Percentiles rank a stretch among this genome's conserved stretches.
These are phyloP conservation scores for Anguilla rostrata DNA, from an alignment of 2,113 vertebrate genomes.

Conservation along the genomic window DNA sequence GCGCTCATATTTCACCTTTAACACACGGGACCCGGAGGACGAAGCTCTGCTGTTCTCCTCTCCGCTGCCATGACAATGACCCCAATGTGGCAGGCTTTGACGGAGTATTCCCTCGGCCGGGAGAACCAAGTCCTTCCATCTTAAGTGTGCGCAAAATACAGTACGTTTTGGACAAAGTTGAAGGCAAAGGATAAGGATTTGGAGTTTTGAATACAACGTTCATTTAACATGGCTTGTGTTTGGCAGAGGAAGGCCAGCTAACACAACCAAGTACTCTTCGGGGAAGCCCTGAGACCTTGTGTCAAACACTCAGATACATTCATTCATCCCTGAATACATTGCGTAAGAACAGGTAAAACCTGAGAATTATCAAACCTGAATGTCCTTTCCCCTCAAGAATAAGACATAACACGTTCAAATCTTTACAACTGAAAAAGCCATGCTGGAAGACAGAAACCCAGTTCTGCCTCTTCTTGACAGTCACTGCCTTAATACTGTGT, in stretches of 20 bases:
- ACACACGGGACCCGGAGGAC: background rate
- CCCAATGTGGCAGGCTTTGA: background rate
- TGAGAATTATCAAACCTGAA: background rate
- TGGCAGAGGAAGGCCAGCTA: no score
- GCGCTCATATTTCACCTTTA: constrained; percentile 3
- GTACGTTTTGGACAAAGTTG: background rate
- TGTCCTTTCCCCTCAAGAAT: background rate
- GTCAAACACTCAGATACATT: no score
- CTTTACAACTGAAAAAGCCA: no score
- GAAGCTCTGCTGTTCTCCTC: background rate
- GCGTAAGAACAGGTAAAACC: background rate
- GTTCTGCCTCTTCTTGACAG: background rate
- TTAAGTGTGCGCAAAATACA: background rate
- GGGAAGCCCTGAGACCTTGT: no score
- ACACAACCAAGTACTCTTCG: no score
- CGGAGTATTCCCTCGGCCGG: background rate
- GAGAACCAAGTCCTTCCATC: background rate
- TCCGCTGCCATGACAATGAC: constrained; percentile 19
- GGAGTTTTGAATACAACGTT: background rate
- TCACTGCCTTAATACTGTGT: background rate
- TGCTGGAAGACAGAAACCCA: background rate
- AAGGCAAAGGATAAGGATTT: background rate
- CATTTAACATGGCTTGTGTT: background rate
- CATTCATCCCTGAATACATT: no score
- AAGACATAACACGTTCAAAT: background rate